Percentiles rank a stretch among this genome's conserved stretches.
phyloP scores from a whole-genome alignment of 1,140 invertebrate genomes.

The Nylanderia fulva region DNA sequence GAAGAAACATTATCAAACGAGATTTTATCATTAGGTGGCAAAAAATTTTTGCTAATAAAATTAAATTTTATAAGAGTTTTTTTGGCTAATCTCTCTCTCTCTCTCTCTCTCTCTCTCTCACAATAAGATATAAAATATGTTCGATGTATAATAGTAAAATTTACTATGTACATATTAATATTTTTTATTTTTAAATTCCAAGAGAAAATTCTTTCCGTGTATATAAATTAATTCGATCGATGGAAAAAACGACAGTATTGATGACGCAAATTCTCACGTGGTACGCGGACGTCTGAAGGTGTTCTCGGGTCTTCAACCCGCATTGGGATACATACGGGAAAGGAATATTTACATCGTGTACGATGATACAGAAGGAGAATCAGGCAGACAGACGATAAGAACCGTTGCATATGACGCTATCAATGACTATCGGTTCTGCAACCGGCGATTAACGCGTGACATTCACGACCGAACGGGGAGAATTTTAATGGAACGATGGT shows the following conservation, averaged over 20 bases:
- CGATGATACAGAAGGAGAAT: background rate
- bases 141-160: too few species aligned
- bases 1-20: background rate
- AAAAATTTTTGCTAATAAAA: background rate
- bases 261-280: slow-evolving; percentile 16
- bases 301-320: slow-evolving; percentile 18
- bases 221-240: background rate
- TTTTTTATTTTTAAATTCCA: too few species aligned
- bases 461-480: background rate
- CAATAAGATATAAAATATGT: too few species aligned
- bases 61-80: too few species aligned
- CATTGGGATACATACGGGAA: slow-evolving; percentile 19
- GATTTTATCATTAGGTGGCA: background rate
- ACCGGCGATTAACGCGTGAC: slow-evolving; percentile 18
- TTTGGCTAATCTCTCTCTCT: too few species aligned
- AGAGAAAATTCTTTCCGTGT: too few species aligned
- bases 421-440: slow-evolving; percentile 19
- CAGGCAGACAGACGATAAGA: background rate
- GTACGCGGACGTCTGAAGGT: slow-evolving; percentile 8
- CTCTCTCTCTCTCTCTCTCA: too few species aligned
- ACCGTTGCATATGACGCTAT: background rate
- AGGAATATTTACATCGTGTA: slow-evolving; percentile 27
- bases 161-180: too few species aligned
- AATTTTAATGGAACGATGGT: background rate
- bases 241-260: background rate